Percentiles rank a stretch among this genome's conserved stretches.
Conservation (phyloP, 2,888 invertebrate genomes). For the Cylloceria caligata region DNA sequence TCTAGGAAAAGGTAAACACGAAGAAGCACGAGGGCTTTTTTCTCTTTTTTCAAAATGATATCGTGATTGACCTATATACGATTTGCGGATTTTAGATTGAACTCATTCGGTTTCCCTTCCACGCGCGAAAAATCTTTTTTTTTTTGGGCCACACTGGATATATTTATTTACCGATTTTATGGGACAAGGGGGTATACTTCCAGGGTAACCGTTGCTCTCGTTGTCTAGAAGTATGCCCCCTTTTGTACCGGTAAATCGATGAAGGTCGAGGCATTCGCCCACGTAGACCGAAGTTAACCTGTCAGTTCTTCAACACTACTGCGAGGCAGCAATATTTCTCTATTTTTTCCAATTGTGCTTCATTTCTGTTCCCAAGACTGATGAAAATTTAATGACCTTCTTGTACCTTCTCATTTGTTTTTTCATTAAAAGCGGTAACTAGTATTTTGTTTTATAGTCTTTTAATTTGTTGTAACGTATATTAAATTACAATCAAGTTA, state of each 20-base stretch:
- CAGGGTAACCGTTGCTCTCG: background rate
- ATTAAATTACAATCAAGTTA: background rate
- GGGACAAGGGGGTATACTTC: background rate
- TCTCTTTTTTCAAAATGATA: background rate
- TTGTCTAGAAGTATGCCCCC: background rate
- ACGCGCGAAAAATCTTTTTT: background rate
- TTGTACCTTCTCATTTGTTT: background rate
- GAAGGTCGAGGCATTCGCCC: background rate
- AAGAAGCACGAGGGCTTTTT: background rate
- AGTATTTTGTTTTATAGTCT: background rate
- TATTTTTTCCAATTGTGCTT: background rate
- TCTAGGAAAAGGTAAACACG: conserved; percentile 60
- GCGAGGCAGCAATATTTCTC: background rate
- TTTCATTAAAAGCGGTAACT: background rate
- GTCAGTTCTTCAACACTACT: background rate
- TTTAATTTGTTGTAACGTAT: background rate
- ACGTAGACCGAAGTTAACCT: background rate
- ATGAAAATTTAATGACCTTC: background rate
- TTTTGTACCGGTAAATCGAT: background rate
- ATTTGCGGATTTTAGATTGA: background rate
- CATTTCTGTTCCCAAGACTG: background rate
- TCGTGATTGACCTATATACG: conserved; percentile 6
- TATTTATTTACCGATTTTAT: conserved; percentile 14
- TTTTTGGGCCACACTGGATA: background rate
- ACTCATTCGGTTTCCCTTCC: background rate